Base-by-base conservation (phyloP, 2,113 vertebrate species). In the Muscicapa adusta region DNA sequence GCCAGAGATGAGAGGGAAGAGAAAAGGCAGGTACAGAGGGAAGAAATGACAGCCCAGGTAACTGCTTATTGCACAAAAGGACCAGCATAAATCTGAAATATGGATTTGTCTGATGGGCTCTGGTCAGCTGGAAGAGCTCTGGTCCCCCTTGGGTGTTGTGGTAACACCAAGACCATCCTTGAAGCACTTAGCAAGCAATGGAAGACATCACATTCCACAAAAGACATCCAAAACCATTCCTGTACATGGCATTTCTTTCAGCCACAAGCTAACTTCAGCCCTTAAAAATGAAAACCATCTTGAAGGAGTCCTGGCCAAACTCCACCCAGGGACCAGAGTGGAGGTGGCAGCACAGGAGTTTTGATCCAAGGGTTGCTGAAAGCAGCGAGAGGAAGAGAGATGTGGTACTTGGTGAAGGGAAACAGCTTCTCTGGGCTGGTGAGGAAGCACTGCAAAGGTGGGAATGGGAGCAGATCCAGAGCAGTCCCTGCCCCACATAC, bases 101-200 rank as follows among this genome's bases (percentile, higher is more conserved):
- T 0, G 2, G 22, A 63, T 38, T 60, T 65, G 29, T 68, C 36
- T 56, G 15, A 67, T 74, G 73, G 85, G 26, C 16, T 87, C 75
- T 78, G 56, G 36, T 38, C 40, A 82, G 57, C 26, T 68, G 57
- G 28, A 54, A 84, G 65, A 66, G 43, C 47, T 88, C 40, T 71
- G 36, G 42, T 25, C 4, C 16, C 23, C 47, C 42, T 43, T 0
- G 0, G 33, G 38, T 62, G 24, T 7, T 7, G 57, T 62, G 26
- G 10, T 48, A 62, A 73, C 20, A 54, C 14, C 0, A 1, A 79
- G 26, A 58, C 61, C 15, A 16, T 60, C 40, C 61, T 75, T 47
- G 22, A 43, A 72, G 36, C 12, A 73, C 56, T 7, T 61, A 6
- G 34, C 8, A 75, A 84, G 31, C 58, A 28, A 56, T 5, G 29